A percentile compares a stretch with the other conserved stretches of the same genome.
Conservation (phyloP, 2,113 vertebrate genomes). For the Parotia lawesii region DNA sequence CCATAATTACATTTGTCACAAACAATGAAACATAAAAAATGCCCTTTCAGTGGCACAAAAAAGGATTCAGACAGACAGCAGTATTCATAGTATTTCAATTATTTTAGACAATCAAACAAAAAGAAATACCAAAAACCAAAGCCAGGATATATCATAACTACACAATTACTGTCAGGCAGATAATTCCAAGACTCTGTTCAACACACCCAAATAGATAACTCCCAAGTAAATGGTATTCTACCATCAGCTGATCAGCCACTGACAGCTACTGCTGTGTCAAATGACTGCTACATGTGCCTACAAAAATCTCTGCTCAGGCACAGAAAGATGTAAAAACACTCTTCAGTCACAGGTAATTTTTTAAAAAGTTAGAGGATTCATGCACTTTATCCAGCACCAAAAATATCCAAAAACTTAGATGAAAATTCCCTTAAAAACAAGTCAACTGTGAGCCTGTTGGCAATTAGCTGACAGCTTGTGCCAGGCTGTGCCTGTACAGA, state of each 20-base stretch:
- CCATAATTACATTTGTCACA: not conserved
- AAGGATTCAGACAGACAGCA: not conserved
- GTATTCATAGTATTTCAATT: not conserved
- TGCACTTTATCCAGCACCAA: not conserved
- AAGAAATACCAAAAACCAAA: not conserved
- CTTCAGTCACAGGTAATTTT: not conserved
- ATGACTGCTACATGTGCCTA: accelerated
- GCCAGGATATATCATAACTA: not conserved
- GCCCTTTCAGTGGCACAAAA: not conserved
- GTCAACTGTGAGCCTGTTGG: not conserved
- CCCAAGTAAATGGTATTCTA: not conserved
- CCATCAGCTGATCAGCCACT: not conserved
- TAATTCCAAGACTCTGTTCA: not conserved
- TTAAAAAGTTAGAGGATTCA: not conserved
- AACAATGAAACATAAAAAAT: not conserved
- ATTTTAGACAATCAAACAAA: not conserved
- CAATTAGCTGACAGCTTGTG: not conserved
- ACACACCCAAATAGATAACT: not conserved
- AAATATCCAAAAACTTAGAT: not conserved
- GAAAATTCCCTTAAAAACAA: not conserved
- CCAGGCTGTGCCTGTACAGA: not conserved
- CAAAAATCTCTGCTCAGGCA: not conserved
- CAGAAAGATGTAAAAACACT: not conserved
- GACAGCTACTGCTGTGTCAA: not conserved
- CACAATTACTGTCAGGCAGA: not conserved